Evolutionary conservation across 2,113 vertebrate species (phyloP).

Genomic region (Micronycteris hirsuta): DNA sequence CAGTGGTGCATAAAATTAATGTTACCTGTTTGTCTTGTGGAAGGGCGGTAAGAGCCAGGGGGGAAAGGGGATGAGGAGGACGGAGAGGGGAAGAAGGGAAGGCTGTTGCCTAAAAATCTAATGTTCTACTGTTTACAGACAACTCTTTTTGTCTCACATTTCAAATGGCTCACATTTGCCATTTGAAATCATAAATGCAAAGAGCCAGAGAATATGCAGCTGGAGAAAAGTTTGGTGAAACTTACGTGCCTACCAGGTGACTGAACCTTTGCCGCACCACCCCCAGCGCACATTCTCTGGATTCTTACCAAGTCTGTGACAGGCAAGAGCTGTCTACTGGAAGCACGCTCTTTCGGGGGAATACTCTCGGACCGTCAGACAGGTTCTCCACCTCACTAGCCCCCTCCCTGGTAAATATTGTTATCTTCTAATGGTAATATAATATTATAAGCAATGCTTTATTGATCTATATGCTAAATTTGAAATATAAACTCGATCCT

Average conservation of each 20-base stretch:
- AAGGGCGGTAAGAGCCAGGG: background rate
- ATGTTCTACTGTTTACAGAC: background rate
- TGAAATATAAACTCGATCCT: background rate
- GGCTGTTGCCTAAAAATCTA: background rate
- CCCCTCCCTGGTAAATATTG: background rate
- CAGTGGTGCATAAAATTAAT: background rate
- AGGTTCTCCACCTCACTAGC: background rate
- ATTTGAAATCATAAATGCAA: background rate
- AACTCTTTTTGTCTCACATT: no score
- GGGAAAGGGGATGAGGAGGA: background rate
- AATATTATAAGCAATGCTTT: no score
- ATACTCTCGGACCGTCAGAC: background rate
- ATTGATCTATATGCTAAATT: background rate
- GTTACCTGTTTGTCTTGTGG: background rate
- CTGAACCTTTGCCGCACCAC: background rate
- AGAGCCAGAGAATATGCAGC: background rate
- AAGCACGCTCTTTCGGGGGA: background rate
- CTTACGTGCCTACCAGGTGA: no score
- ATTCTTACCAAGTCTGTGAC: background rate
- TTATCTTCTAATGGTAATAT: background rate
- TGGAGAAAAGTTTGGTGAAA: background rate
- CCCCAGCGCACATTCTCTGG: accelerated
- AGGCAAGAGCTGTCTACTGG: accelerated
- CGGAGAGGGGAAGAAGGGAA: background rate
- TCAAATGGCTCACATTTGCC: background rate